Conservation (phyloP, 35 echinoderm and acorn worm species). For the Ophiothrix spiculata region DNA sequence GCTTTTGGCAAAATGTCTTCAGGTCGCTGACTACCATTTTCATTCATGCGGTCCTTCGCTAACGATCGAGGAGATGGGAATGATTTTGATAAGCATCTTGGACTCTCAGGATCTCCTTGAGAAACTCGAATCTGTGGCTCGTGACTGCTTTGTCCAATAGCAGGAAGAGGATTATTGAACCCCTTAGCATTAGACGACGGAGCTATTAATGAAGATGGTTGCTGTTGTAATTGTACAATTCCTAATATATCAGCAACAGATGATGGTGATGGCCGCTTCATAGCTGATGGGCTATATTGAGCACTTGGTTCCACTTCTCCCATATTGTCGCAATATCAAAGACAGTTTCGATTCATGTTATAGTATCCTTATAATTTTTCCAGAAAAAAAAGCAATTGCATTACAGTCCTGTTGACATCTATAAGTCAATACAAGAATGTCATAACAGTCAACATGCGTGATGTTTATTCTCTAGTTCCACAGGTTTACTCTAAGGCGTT, state of each 20-base stretch:
- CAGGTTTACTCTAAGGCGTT: neutral
- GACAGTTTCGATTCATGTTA: too few species aligned
- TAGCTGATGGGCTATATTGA: conserved; percentile 1
- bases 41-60: neutral
- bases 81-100: neutral
- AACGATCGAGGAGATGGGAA: neutral
- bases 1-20: neutral
- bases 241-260: conserved; percentile 29
- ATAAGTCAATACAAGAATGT: too few species aligned
- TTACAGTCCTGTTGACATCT: neutral
- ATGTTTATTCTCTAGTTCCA: neutral
- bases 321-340: conserved; percentile 15
- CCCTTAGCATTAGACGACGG: neutral
- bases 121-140: neutral
- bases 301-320: conserved; percentile 27
- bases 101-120: too few species aligned
- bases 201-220: neutral
- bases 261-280: conserved; percentile 40
- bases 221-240: conserved; percentile 39
- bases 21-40: neutral
- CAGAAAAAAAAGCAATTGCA: neutral
- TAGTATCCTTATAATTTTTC: neutral
- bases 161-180: conserved; percentile 18
- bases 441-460: too few species aligned
- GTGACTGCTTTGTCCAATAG: conserved; percentile 13